Conservation (phyloP, 1,140 invertebrate genomes). For the Drosophila kanapiae region DNA sequence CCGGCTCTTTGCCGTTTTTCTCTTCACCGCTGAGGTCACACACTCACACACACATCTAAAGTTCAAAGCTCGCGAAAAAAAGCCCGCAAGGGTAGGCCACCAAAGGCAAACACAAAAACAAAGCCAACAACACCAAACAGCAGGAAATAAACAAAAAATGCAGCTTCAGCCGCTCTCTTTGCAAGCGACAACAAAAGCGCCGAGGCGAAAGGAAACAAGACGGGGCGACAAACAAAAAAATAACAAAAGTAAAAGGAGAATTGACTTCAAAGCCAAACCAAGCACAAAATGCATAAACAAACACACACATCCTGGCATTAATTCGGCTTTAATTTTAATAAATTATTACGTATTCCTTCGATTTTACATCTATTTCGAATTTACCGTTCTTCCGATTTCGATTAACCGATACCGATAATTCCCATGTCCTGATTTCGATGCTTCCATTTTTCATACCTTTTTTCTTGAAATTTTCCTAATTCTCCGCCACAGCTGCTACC, state of each 20-base stretch:
- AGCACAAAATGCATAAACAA: neutral
- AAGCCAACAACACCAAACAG: conserved; percentile 16
- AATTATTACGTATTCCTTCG: neutral
- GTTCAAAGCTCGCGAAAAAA: conserved; percentile 65
- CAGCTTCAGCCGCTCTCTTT: conserved; percentile 43
- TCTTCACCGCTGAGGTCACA: conserved; percentile 49
- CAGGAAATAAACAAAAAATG: conserved; percentile 18
- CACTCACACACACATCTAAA: conserved; percentile 39
- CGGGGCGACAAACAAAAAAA: conserved; percentile 49
- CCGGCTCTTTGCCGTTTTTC: conserved; percentile 30
- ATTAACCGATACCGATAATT: neutral
- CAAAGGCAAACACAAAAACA: conserved; percentile 31
- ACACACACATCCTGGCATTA: neutral
- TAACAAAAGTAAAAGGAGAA: conserved; percentile 24
- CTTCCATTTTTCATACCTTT: neutral
- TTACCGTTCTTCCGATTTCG: neutral
- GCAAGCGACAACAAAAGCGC: conserved; percentile 24
- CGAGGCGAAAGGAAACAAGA: conserved; percentile 38
- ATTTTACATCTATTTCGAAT: neutral
- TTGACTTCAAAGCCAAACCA: conserved; percentile 33
- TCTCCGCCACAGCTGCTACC: conserved; percentile 13
- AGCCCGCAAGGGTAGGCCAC: conserved; percentile 38
- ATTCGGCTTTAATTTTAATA: neutral
- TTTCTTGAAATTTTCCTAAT: neutral
- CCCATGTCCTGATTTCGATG: neutral